These are phyloP conservation scores for Aphodius granarius DNA, from an alignment of 2,888 invertebrate species.

Conservation along the genomic window DNA sequence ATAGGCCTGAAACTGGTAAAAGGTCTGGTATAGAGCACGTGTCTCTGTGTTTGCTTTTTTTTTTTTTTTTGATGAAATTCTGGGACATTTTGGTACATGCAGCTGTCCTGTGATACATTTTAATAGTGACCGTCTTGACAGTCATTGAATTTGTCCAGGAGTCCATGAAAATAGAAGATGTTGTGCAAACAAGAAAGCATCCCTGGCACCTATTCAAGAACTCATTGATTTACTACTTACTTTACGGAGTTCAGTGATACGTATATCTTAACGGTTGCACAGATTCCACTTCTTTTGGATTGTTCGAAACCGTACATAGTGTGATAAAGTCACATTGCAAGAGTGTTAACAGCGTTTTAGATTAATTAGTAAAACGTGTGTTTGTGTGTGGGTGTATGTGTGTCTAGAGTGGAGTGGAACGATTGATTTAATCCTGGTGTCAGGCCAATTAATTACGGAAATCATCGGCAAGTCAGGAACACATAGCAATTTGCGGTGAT, in stretches of 20 bases:
- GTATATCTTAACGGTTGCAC: background rate
- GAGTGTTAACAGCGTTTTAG: background rate
- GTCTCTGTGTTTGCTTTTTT: background rate
- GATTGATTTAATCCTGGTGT: background rate
- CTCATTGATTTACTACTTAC: background rate
- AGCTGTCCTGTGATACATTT: background rate
- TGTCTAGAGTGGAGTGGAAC: too few species aligned
- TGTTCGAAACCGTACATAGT: too few species aligned
- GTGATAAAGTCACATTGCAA: background rate
- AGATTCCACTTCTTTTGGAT: background rate
- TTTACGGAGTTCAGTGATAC: background rate
- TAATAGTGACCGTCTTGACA: background rate
- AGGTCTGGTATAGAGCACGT: background rate
- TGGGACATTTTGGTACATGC: background rate
- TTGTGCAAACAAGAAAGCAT: background rate
- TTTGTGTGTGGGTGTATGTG: too few species aligned
- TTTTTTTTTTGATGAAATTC: background rate
- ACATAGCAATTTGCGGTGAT: conserved; percentile 36
- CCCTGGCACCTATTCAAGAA: background rate
- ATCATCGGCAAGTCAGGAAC: conserved; percentile 37
- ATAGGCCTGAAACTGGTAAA: background rate
- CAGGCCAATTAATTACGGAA: conserved; percentile 36
- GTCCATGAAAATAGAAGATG: background rate
- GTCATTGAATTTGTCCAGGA: background rate
- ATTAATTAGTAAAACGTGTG: background rate